Evolutionary conservation across 2,888 invertebrate species (phyloP).

Genomic region (Drosophila diplacantha): DNA sequence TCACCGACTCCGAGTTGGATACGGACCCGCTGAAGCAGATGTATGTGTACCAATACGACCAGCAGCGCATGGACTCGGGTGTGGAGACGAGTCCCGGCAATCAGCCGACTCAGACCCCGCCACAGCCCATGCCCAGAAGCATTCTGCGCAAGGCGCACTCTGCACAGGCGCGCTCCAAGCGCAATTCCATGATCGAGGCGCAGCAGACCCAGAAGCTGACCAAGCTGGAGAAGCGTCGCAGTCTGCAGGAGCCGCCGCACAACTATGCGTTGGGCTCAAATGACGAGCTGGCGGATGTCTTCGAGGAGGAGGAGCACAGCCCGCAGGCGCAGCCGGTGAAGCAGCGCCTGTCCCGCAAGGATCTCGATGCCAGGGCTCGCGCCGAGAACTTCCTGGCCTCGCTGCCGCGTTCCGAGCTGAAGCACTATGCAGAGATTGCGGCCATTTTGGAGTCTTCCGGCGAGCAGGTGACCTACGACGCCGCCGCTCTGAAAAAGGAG

Average conservation of each 20-base stretch:
- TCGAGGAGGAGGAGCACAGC: conserved; percentile 71
- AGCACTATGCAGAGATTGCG: conserved; percentile 78
- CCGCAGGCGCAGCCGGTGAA: conserved; percentile 55
- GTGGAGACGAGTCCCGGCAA: conserved; percentile 76
- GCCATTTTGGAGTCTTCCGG: conserved; percentile 76
- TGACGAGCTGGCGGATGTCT: conserved; percentile 76
- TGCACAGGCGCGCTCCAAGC: conserved; percentile 79
- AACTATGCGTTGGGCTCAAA: conserved; percentile 70
- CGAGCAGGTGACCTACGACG: conserved; percentile 74
- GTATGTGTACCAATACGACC: conserved; percentile 87
- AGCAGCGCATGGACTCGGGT: conserved; percentile 82
- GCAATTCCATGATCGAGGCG: conserved; percentile 89
- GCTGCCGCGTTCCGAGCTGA: conserved; percentile 77
- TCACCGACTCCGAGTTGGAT: conserved; percentile 83
- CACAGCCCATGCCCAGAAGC: conserved; percentile 81
- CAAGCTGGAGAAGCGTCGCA: conserved; percentile 82
- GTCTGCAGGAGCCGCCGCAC: conserved; percentile 87
- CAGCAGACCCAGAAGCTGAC: conserved; percentile 78
- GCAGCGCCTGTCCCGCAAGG: conserved; percentile 75
- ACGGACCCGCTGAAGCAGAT: conserved; percentile 80
- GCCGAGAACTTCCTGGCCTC: conserved; percentile 77
- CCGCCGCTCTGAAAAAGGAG: conserved; percentile 77
- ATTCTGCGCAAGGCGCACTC: conserved; percentile 75
- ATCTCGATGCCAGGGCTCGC: conserved; percentile 76
- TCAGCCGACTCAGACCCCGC: conserved; percentile 79